A percentile compares a stretch with the other conserved stretches of the same genome.
Conservation (phyloP, 2,113 vertebrate genomes). For the Zosterops japonicus region DNA sequence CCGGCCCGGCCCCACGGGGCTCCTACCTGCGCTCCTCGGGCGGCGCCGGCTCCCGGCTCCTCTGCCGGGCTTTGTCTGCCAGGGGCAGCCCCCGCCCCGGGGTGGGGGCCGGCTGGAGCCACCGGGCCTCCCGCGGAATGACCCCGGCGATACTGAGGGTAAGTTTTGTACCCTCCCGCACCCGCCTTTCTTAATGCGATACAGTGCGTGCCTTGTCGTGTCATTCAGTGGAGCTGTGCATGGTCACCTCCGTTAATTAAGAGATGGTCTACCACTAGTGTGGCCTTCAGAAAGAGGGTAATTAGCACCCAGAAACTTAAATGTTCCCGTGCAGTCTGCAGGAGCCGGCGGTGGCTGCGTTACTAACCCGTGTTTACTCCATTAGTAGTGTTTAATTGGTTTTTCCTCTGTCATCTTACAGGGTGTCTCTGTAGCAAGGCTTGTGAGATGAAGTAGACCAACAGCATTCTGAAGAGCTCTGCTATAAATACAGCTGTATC, state of each 20-base stretch:
- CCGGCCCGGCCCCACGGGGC: not conserved
- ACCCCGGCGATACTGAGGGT: accelerated
- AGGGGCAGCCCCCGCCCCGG: not conserved
- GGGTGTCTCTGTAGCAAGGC: not conserved
- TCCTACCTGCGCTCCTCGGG: not conserved
- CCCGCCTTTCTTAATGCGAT: accelerated
- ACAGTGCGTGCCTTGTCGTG: accelerated
- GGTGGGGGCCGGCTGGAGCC: not conserved
- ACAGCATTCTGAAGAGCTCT: not conserved
- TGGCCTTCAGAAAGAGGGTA: not conserved
- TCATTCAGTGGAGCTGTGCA: accelerated
- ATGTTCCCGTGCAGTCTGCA: accelerated
- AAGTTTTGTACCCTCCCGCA: accelerated
- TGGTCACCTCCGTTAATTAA: accelerated
- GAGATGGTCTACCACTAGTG: not conserved
- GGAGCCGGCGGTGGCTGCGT: not conserved
- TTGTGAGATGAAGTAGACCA: slow-evolving; percentile 8
- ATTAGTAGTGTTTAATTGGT: not conserved
- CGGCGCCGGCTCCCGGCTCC: not conserved
- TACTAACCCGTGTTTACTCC: accelerated
- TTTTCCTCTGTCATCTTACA: not conserved
- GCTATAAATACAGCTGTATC: not conserved
- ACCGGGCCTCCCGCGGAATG: accelerated
- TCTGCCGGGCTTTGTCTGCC: not conserved
- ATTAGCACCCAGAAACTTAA: not conserved